A percentile compares a stretch with the other conserved stretches of the same genome.
Conservation (phyloP, 2,888 invertebrate species). For the Lepidonotus clava region DNA sequence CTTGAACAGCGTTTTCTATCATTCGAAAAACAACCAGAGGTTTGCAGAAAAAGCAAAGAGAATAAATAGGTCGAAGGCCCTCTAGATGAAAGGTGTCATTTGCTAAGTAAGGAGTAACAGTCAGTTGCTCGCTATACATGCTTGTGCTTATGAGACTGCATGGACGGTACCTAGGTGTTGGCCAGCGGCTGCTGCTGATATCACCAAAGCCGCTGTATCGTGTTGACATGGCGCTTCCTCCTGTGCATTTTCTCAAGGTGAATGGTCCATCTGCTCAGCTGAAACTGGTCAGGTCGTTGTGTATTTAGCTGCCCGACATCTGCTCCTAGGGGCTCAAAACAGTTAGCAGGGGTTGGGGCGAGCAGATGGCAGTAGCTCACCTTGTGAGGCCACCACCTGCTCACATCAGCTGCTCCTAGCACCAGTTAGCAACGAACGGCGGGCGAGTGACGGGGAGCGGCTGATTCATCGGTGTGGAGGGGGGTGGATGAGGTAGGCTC, state of each 20-base stretch:
- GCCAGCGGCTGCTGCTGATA: neutral
- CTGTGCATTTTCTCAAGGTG: neutral
- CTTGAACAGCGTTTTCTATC: no score
- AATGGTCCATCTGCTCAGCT: neutral
- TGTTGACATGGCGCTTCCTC: neutral
- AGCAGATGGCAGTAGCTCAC: slow-evolving; percentile 1
- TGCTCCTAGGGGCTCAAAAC: no score
- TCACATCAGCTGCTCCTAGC: neutral
- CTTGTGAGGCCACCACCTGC: slow-evolving; percentile 15
- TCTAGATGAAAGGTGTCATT: no score
- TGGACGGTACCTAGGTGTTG: no score
- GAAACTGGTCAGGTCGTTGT: neutral
- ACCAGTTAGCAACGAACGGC: slow-evolving; percentile 15
- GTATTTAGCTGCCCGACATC: slow-evolving; percentile 5
- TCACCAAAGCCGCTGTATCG: neutral
- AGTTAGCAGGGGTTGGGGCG: no score
- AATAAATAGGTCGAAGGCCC: no score
- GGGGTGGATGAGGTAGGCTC: neutral
- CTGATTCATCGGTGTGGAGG: neutral
- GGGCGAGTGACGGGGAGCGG: no score
- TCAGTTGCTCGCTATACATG: no score
- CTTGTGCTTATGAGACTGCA: no score
- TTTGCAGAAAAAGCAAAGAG: no score
- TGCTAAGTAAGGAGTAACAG: no score
- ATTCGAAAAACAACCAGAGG: no score